These are phyloP conservation scores for Eclectus roratus DNA, from an alignment of 2,113 vertebrate genomes.

Conservation along the genomic window DNA sequence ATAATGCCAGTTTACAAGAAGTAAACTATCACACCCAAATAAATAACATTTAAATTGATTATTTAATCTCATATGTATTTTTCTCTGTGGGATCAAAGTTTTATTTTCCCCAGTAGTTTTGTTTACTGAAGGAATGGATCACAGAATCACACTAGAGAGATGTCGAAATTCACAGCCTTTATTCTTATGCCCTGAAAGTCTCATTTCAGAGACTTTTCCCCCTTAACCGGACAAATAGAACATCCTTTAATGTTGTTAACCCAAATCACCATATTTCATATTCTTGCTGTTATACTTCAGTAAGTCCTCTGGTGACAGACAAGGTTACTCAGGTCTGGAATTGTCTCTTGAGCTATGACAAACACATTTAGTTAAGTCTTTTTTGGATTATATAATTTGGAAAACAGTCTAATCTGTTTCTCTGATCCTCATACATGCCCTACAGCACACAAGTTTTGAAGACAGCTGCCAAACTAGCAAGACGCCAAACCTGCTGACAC, in stretches of 20 bases:
- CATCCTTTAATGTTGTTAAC: neutral
- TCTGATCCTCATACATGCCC: neutral
- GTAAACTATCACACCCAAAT: neutral
- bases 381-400: neutral
- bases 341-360: neutral
- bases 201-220: neutral
- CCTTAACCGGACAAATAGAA: neutral
- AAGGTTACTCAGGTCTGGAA: slow-evolving; percentile 10
- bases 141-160: neutral
- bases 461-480: neutral
- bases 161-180: neutral
- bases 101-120: neutral
- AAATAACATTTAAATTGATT: neutral
- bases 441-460: neutral
- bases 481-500: neutral
- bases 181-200: neutral
- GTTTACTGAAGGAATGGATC: neutral
- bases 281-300: neutral
- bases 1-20: neutral
- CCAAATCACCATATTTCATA: neutral
- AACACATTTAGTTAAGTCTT: neutral
- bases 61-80: neutral
- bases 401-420: neutral
- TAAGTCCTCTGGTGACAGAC: neutral
- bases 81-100: neutral